Percentiles rank a stretch among this genome's conserved stretches.
Evolutionary conservation across 2,797 vertebrate genomes (phyloP).

Genomic region (Rhabdomys pumilio): DNA sequence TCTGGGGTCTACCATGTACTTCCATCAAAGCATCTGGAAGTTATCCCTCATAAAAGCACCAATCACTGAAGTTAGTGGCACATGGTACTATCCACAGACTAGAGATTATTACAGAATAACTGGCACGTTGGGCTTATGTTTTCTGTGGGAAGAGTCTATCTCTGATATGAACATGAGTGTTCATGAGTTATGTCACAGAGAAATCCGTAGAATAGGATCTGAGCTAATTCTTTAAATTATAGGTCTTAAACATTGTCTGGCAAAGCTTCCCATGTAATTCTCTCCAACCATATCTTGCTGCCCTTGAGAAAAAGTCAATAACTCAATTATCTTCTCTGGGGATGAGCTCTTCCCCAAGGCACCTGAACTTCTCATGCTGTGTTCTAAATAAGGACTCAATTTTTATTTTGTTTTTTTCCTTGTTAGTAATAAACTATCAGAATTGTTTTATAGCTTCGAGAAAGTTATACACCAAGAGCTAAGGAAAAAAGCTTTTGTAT

Average conservation of each 20-base stretch:
- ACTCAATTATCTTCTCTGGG: conserved; percentile 60
- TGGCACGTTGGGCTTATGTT: neutral
- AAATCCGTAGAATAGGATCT: neutral
- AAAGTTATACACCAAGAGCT: neutral
- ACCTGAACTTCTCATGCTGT: neutral
- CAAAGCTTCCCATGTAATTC: conserved; percentile 53
- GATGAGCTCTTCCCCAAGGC: conserved; percentile 41
- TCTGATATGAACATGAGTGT: neutral
- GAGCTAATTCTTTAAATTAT: conserved; percentile 60
- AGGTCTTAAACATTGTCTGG: conserved; percentile 41
- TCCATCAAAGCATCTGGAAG: neutral
- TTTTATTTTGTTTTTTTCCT: conserved; percentile 14
- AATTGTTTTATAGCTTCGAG: conserved; percentile 10
- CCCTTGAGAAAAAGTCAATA: conserved; percentile 63
- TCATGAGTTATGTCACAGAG: neutral
- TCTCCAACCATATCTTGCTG: conserved; percentile 1
- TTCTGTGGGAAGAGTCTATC: neutral
- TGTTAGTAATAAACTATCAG: conserved; percentile 23
- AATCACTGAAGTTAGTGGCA: neutral
- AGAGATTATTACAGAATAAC: neutral
- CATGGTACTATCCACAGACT: neutral
- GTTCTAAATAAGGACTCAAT: conserved; percentile 16
- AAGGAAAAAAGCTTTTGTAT: neutral
- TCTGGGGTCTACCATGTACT: neutral
- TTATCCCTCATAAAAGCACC: neutral